Evolutionary conservation across 2,888 invertebrate genomes (phyloP), one percentile per base, ranked within the genome.

Genomic region (Eugnorisma glareosa): DNA sequence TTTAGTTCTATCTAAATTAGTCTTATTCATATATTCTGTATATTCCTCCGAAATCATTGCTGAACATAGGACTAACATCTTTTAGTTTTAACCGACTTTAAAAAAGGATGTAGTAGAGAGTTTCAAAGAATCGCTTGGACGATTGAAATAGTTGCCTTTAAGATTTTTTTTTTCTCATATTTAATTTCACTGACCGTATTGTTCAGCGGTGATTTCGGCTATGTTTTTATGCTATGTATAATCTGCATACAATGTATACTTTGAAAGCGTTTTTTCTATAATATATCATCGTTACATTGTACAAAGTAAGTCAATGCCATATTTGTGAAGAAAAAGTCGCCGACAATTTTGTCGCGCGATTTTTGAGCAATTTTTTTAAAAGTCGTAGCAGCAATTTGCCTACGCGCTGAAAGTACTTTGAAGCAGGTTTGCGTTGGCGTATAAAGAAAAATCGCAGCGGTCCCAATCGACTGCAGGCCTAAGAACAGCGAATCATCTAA

Each of bases 1-100:
- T 94, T 95, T 92, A 94, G 91, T 84, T 92, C 95, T 95, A 96
- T 95, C 96, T 95, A 95, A 90, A 91, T 93, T 94, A 93, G 89
- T 90, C 93, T 93, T 93, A 93, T 88, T 87, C 74, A 90, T 90
- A 86, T 85, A 85, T 63, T 90, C 87, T 92, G 89, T 91, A 90
- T 91, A 91, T 87, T 79, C 83, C 4, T 72, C 66, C 35, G 51
- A n/a, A 18, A 24, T 59, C 77, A 76, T 43, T 76, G 72, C 67
- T 67, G 43, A 28, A 67, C 37, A 40, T 48, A 68, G 31, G 8
- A 5, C n/a, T 0, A 21, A 35, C 13, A 21, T 51, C 8, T 35
- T 21, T 70, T 8, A 35, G 7, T 28, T 71, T 45, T 61, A 35
- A 61, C 61, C 35, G 64, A 28, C 15, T 40, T 40, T n/a, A 64